Percentiles rank a stretch among this genome's conserved stretches.
phyloP scores from a whole-genome alignment of 2,888 invertebrate species.

The Clepsis dumicolana region DNA sequence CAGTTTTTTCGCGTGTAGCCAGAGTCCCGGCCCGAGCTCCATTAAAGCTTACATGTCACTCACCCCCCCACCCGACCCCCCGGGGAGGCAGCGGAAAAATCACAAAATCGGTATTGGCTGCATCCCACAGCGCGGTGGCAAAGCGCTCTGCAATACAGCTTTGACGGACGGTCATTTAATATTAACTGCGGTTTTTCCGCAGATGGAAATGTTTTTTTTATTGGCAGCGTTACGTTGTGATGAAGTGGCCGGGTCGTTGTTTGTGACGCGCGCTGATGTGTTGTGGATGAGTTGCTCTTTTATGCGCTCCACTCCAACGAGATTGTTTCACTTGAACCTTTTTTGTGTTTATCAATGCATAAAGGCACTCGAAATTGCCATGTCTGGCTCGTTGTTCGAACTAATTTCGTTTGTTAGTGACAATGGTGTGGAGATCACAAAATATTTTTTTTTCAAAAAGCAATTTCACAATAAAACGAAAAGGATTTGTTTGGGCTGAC shows the following conservation, averaged over 20 bases:
- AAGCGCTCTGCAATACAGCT: conserved; percentile 80
- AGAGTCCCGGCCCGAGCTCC: conserved; percentile 77
- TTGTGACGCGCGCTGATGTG: conserved; percentile 82
- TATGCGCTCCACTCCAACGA: conserved; percentile 70
- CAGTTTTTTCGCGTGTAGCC: conserved; percentile 82
- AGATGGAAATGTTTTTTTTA: conserved; percentile 85
- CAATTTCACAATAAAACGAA: conserved; percentile 37
- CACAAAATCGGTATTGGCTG: conserved; percentile 83
- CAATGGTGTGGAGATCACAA: conserved; percentile 12
- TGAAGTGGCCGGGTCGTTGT: conserved; percentile 81
- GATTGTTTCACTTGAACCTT: conserved; percentile 68
- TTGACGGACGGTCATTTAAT: conserved; percentile 86
- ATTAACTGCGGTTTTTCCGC: conserved; percentile 85
- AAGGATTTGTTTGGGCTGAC: conserved; percentile 57
- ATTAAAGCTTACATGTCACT: conserved; percentile 86
- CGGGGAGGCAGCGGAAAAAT: conserved; percentile 66
- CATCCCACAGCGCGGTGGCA: conserved; percentile 74
- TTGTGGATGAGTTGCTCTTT: conserved; percentile 77
- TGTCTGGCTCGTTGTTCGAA: conserved; percentile 3
- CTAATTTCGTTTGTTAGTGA: conserved; percentile 23
- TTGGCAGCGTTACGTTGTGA: conserved; percentile 78
- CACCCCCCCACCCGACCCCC: conserved; percentile 57
- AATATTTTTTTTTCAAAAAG: conserved; percentile 23
- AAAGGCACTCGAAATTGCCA: conserved; percentile 19
- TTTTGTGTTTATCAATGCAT: conserved; percentile 54